A percentile compares a stretch with the other conserved stretches of the same genome.
These are phyloP conservation scores for Trematomus loennbergii DNA, from an alignment of 2,113 vertebrate genomes.

Conservation along the genomic window DNA sequence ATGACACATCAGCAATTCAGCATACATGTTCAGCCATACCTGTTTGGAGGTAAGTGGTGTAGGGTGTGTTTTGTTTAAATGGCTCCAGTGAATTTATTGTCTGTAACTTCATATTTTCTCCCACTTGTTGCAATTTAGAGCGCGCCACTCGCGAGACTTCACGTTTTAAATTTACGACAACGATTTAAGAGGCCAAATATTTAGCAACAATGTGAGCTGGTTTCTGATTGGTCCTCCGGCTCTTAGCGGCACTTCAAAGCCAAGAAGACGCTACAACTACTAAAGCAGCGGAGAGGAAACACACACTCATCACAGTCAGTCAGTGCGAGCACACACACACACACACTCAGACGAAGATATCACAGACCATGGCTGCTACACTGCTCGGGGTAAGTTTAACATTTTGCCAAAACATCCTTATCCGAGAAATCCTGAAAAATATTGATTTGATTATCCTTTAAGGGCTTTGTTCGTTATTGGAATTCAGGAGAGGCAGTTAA, in stretches of 20 bases:
- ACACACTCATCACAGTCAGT: constrained; percentile 62
- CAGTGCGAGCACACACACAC: constrained; percentile 6
- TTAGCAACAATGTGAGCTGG: constrained; percentile 53
- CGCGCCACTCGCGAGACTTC: constrained; percentile 11
- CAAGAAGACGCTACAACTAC: constrained; percentile 90
- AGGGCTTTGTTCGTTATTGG: neutral
- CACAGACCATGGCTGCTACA: constrained; percentile 95
- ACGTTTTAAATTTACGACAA: constrained; percentile 51
- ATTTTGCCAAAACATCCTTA: neutral
- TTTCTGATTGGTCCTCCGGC: constrained; percentile 89
- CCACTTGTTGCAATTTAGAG: constrained; percentile 16
- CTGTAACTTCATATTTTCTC: neutral
- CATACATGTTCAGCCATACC: neutral
- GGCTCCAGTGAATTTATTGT: neutral
- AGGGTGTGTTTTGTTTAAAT: neutral
- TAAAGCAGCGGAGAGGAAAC: constrained; percentile 88
- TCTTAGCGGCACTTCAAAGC: constrained; percentile 94
- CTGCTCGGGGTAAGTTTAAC: constrained; percentile 93
- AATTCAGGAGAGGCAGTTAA: neutral
- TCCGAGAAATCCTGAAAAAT: neutral
- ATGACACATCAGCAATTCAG: neutral
- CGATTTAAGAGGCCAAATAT: constrained; percentile 29
- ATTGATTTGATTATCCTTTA: too few species aligned
- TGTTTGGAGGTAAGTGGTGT: neutral
- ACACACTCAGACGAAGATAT: constrained; percentile 82